Conservation (phyloP, 2,797 vertebrate species). For the Chromis chromis region DNA sequence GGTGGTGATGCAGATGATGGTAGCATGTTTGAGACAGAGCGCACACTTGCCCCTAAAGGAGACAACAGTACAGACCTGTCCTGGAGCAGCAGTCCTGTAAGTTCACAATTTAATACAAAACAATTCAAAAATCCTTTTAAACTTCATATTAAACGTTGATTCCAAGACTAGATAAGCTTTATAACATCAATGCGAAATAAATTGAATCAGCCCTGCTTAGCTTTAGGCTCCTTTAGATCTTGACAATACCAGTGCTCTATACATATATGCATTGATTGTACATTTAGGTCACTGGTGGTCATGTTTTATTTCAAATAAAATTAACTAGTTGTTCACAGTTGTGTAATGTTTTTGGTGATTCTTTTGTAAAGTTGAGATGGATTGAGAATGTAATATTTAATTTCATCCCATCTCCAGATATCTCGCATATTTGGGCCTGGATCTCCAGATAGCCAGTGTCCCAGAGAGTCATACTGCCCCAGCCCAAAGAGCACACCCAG, state of each 20-base stretch:
- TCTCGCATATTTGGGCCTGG: constrained; percentile 68
- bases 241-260: neutral
- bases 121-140: neutral
- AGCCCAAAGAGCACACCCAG: constrained; percentile 84
- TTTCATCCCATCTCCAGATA: constrained; percentile 62
- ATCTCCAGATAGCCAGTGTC: constrained; percentile 73
- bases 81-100: constrained; percentile 88
- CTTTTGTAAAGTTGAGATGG: neutral
- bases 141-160: neutral
- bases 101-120: constrained; percentile 52
- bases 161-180: neutral
- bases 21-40: constrained; percentile 79
- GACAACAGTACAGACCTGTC: constrained; percentile 87
- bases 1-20: constrained; percentile 87
- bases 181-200: neutral
- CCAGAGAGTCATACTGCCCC: constrained; percentile 74
- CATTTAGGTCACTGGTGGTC: neutral
- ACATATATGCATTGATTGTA: neutral
- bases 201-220: neutral
- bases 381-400: neutral
- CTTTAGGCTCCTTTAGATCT: neutral
- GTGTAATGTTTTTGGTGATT: neutral
- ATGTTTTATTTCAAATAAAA: neutral
- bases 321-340: neutral
- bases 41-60: constrained; percentile 74